Conservation (phyloP, 2,888 invertebrate genomes). For the Xanthorhoe designata region DNA sequence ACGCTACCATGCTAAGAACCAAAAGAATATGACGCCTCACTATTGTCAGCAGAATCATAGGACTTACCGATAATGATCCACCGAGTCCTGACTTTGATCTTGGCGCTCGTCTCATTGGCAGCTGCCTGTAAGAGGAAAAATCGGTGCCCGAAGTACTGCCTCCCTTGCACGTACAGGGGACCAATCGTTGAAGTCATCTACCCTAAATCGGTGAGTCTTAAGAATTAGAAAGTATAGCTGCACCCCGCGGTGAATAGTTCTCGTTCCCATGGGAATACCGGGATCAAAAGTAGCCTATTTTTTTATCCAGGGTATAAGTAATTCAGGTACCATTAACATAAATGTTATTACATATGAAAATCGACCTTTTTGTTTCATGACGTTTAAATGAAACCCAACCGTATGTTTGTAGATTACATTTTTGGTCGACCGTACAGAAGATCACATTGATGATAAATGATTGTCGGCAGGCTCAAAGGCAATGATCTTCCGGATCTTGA, state of each 20-base stretch:
- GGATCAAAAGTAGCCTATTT: too few relatives aligned
- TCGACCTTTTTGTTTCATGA: too few relatives aligned
- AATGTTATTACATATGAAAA: too few relatives aligned
- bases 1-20: not conserved
- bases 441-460: too few relatives aligned
- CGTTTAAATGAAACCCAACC: too few relatives aligned
- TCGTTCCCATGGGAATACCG: too few relatives aligned
- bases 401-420: too few relatives aligned
- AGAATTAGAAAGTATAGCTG: not conserved
- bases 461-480: not conserved
- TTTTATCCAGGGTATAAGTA: too few relatives aligned
- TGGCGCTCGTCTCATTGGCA: conserved; percentile 18
- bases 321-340: too few relatives aligned
- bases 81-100: conserved; percentile 11
- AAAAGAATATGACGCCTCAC: not conserved
- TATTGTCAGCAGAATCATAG: not conserved
- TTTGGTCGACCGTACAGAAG: too few relatives aligned
- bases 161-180: conserved; percentile 64
- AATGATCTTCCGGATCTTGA: conserved; percentile 1
- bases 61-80: not conserved
- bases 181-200: conserved; percentile 60
- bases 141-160: conserved; percentile 47
- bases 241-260: too few relatives aligned
- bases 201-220: conserved; percentile 51
- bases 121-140: conserved; percentile 36